phyloP scores from a whole-genome alignment of 2,797 vertebrate species.

The Channallabes apus region DNA sequence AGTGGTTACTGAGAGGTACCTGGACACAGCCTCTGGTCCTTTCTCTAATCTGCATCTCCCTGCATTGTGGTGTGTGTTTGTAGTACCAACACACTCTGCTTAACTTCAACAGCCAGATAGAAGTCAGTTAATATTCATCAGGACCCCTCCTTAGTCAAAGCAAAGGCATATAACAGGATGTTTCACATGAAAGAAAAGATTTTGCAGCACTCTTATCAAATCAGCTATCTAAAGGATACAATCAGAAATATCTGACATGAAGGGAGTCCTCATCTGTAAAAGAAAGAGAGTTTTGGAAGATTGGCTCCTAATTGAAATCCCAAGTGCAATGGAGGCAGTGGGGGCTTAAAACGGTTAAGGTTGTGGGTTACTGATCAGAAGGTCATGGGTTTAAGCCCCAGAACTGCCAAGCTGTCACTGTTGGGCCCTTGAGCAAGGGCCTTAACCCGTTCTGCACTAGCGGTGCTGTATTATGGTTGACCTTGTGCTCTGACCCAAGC shows the following conservation, averaged over 20 bases:
- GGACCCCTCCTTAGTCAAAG: conserved; percentile 24
- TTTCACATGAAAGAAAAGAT: conserved; percentile 46
- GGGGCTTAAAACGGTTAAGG: too few species aligned
- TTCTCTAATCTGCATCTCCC: conserved; percentile 26
- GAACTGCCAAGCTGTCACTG: too few species aligned
- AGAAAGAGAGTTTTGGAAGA: conserved; percentile 11
- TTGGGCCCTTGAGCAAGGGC: too few species aligned
- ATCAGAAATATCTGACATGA: conserved; percentile 3
- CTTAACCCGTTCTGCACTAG: too few species aligned
- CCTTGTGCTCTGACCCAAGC: too few species aligned
- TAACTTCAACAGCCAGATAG: conserved; percentile 4
- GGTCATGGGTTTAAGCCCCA: too few species aligned
- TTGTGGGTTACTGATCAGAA: too few species aligned
- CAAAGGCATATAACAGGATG: conserved; percentile 19
- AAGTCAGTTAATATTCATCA: conserved; percentile 37
- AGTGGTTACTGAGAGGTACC: not conserved
- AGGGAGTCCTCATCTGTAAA: conserved; percentile 1
- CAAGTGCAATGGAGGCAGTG: too few species aligned
- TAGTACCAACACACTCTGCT: conserved; percentile 25
- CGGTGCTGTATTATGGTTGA: too few species aligned
- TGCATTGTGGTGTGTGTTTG: conserved; percentile 42
- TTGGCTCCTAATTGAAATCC: not conserved
- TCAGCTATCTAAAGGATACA: conserved; percentile 57
- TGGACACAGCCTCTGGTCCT: conserved; percentile 23
- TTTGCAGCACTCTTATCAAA: conserved; percentile 75